Conservation (phyloP, 2,797 vertebrate species). For the Bovichtus diacanthus region DNA sequence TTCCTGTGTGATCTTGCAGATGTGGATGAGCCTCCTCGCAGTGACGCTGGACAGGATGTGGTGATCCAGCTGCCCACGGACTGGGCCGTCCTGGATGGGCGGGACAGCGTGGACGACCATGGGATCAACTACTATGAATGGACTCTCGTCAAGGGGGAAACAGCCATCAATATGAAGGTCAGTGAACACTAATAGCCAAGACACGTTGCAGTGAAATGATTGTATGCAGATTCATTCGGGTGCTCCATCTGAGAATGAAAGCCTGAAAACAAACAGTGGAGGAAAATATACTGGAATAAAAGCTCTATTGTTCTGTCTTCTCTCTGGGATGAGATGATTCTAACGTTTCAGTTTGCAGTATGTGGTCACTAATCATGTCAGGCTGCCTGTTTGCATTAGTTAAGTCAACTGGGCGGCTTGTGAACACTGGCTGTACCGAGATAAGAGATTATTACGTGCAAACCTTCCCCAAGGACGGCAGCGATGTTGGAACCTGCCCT, state of each 20-base stretch:
- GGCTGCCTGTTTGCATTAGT: constrained; percentile 44
- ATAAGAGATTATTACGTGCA: constrained; percentile 50
- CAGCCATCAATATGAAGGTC: constrained; percentile 93
- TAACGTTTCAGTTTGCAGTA: constrained; percentile 23
- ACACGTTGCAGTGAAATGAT: not conserved
- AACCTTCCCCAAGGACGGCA: constrained; percentile 37
- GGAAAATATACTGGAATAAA: not conserved
- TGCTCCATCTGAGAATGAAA: not conserved
- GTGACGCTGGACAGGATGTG: constrained; percentile 92
- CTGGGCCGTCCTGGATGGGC: constrained; percentile 92
- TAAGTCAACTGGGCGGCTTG: constrained; percentile 50
- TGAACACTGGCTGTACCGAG: constrained; percentile 36
- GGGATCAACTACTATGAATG: constrained; percentile 91
- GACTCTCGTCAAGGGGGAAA: constrained; percentile 89
- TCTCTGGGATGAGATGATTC: constrained; percentile 1
- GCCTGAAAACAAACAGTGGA: not conserved
- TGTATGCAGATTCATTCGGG: not conserved
- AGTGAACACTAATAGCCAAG: not conserved
- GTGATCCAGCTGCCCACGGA: constrained; percentile 93
- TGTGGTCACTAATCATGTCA: constrained; percentile 15
- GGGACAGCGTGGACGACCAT: constrained; percentile 93
- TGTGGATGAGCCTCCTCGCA: constrained; percentile 89
- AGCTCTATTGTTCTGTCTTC: not conserved
- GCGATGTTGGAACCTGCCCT: not conserved
- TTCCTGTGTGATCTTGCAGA: constrained; percentile 66